Conservation (phyloP, 2,888 invertebrate genomes). For the Cerastis rubricosa region DNA sequence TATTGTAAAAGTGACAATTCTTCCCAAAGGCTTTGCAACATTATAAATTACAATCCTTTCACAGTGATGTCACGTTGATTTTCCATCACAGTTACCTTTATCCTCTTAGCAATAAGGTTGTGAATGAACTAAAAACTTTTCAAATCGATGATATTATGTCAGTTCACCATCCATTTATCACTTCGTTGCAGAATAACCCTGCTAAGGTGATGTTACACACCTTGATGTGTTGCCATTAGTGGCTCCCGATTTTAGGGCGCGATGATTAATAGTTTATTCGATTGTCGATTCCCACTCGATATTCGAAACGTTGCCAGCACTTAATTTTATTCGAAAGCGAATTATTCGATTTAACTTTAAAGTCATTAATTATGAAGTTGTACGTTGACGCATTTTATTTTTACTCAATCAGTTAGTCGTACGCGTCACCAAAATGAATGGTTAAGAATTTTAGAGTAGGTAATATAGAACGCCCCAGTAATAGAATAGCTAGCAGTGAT, state of each 20-base stretch:
- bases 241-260: slow-evolving; percentile 58
- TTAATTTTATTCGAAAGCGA: slow-evolving; percentile 58
- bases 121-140: neutral
- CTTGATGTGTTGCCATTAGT: slow-evolving; percentile 67
- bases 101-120: neutral
- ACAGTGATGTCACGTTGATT: neutral
- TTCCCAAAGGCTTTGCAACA: neutral
- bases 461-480: neutral
- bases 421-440: neutral
- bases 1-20: neutral
- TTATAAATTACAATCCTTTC: neutral
- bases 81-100: neutral
- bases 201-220: slow-evolving; percentile 68
- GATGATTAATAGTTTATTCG: slow-evolving; percentile 71
- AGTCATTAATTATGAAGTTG: slow-evolving; percentile 43
- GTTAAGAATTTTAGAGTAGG: neutral
- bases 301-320: slow-evolving; percentile 60
- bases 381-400: slow-evolving; percentile 15
- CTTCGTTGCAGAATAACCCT: slow-evolving; percentile 54
- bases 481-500: neutral
- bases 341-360: slow-evolving; percentile 55
- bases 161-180: slow-evolving; percentile 63
- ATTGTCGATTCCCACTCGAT: slow-evolving; percentile 63
- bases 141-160: slow-evolving; percentile 21
- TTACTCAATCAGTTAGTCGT: neutral